phyloP scores from a whole-genome alignment of 2,113 vertebrate species.

The Brachyhypopomus gauderio region DNA sequence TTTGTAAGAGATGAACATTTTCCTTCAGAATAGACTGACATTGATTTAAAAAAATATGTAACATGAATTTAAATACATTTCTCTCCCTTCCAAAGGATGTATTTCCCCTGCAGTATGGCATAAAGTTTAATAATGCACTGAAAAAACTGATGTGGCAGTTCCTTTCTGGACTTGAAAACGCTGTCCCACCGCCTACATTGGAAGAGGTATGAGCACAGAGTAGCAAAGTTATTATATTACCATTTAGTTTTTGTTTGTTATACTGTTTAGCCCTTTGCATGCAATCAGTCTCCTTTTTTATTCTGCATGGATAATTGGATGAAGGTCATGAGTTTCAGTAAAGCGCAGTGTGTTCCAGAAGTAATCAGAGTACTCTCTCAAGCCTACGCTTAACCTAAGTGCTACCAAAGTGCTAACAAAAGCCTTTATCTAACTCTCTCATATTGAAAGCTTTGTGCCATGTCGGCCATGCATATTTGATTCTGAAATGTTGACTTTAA shows the following conservation, averaged over 20 bases:
- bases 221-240: background rate
- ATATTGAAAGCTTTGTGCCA: too few species aligned
- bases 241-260: background rate
- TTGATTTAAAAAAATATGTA: background rate
- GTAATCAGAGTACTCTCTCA: too few species aligned
- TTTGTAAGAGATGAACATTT: background rate
- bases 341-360: too few species aligned
- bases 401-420: too few species aligned
- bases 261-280: background rate
- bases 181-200: constrained; percentile 39
- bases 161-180: constrained; percentile 52
- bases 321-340: too few species aligned
- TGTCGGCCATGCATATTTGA: too few species aligned
- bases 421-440: too few species aligned
- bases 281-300: background rate
- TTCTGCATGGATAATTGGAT: background rate
- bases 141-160: constrained; percentile 48
- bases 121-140: constrained; percentile 43
- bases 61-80: background rate
- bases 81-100: constrained; percentile 25
- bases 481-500: too few species aligned
- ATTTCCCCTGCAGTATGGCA: constrained; percentile 52
- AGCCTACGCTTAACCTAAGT: too few species aligned
- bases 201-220: constrained; percentile 48
- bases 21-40: background rate